Evolutionary conservation across 2,797 vertebrate genomes (phyloP), one percentile per base, ranked within the genome.

Genomic region (Tenualosa ilisha): DNA sequence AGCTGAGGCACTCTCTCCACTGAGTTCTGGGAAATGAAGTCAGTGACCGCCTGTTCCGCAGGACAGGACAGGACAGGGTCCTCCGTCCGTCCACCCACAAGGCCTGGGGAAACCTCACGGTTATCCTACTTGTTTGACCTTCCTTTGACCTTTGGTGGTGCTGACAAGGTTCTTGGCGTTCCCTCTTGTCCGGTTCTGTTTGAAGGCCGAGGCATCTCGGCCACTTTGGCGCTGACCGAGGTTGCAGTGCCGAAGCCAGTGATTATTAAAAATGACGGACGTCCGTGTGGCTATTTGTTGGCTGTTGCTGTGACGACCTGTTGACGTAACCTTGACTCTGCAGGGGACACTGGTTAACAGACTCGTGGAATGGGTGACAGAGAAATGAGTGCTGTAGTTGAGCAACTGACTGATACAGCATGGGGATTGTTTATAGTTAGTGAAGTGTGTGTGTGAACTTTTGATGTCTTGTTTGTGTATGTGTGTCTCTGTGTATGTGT

Each of bases 241-340:
- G 31, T 40, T 37, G 3, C 12, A 43, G 51, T 24, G 37, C 51
- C 22, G 84, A 49, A 26, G 50, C 17, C 46, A 87, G 17, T 51
- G 82, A 63, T 82, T 65, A 50, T 83, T 51, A 83, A 84, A 81
- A n/a, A 79, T 20, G 54, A 68, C 86, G 49, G 83, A 22, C 8
- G 11, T 12, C 86, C n/a, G 12, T 63, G 84, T 12, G 83, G 72
- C 3, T 81, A 54, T 85, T 88, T 83, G 81, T 82, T 49, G 63
- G 81, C 82, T 82, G 87, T 84, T 81, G 84, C 87, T 43, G 65
- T 87, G 56, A 86, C 84, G 85, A 87, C 89, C 53, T 85, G 84
- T 51, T 86, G 82, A 87, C 20, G 53, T 83, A 83, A 83, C 46
- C 13, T n/a, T 53, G 72, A 37, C 24, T 81, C 83, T 54, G 26